Conservation (phyloP, 2,888 invertebrate species). For the Steinernema hermaphroditum region DNA sequence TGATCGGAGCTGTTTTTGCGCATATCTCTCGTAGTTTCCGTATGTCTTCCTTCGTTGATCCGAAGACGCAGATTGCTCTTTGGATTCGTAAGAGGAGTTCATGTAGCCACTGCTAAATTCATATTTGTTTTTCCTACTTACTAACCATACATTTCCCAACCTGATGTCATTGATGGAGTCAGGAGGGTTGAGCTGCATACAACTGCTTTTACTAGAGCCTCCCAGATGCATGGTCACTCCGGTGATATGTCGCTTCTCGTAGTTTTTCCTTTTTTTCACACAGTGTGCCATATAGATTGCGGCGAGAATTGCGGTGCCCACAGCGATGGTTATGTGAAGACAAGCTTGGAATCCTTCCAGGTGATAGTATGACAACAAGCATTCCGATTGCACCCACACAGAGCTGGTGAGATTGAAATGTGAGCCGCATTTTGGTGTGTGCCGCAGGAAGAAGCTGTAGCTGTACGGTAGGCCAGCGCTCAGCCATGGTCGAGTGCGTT, state of each 20-base stretch:
- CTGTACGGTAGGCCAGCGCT: slow-evolving; percentile 58
- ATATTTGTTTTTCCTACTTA: neutral
- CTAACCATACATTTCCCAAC: neutral
- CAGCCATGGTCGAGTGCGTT: slow-evolving; percentile 45
- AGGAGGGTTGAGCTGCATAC: slow-evolving; percentile 33
- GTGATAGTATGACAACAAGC: slow-evolving; percentile 48
- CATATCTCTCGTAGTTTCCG: slow-evolving; percentile 9
- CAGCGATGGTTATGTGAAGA: slow-evolving; percentile 46
- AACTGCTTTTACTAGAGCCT: slow-evolving; percentile 10
- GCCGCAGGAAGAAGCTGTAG: slow-evolving; percentile 57
- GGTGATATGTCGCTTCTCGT: neutral
- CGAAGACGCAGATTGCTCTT: slow-evolving; percentile 10
- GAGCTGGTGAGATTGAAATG: slow-evolving; percentile 55
- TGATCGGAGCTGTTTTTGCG: neutral
- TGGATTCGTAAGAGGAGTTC: slow-evolving; percentile 53
- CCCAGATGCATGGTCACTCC: slow-evolving; percentile 4
- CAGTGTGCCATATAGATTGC: slow-evolving; percentile 35
- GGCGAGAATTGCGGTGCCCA: slow-evolving; percentile 44
- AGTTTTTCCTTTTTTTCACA: slow-evolving; percentile 32
- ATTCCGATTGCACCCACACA: slow-evolving; percentile 44
- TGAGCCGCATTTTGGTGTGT: slow-evolving; percentile 54
- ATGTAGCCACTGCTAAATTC: slow-evolving; percentile 53
- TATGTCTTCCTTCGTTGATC: neutral
- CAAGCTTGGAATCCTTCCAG: slow-evolving; percentile 51
- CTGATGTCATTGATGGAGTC: slow-evolving; percentile 44